Conservation (phyloP, 2,113 vertebrate genomes). For the Heterotis niloticus region DNA sequence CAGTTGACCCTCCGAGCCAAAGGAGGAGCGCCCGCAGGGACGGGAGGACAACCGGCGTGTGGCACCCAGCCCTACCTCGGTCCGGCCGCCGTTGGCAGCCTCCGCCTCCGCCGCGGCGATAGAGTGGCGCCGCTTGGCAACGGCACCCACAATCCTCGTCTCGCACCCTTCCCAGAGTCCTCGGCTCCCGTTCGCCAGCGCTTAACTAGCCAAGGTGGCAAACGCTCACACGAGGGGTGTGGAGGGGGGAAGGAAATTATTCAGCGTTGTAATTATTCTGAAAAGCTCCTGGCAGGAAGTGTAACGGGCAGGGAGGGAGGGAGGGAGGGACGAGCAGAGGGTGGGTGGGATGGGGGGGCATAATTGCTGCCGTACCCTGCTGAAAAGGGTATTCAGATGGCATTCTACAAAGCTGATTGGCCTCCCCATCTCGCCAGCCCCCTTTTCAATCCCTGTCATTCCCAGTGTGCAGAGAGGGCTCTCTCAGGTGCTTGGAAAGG, state of each 20-base stretch:
- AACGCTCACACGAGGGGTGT: slow-evolving; percentile 12
- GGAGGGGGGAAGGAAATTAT: slow-evolving; percentile 40
- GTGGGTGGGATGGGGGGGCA: slow-evolving; percentile 36
- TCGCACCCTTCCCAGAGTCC: slow-evolving; percentile 21
- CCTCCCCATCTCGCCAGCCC: slow-evolving; percentile 45
- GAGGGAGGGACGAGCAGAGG: slow-evolving; percentile 30
- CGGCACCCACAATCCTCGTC: slow-evolving; percentile 9
- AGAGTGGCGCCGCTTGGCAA: slow-evolving; percentile 6
- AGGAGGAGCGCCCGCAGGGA: background rate
- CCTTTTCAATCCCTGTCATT: slow-evolving; percentile 61
- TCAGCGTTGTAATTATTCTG: slow-evolving; percentile 43
- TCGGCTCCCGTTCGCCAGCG: slow-evolving; percentile 46
- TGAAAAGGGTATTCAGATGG: slow-evolving; percentile 71
- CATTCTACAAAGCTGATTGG: slow-evolving; percentile 63
- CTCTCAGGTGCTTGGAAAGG: slow-evolving; percentile 65
- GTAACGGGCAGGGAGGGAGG: slow-evolving; percentile 35
- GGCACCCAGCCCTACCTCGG: no score
- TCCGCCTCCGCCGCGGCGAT: background rate
- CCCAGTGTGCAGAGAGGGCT: slow-evolving; percentile 58
- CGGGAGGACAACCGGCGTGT: background rate
- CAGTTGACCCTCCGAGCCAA: background rate
- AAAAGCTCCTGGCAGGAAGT: slow-evolving; percentile 56
- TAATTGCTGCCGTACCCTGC: slow-evolving; percentile 62
- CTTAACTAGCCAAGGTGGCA: slow-evolving; percentile 55
- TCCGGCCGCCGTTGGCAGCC: background rate